phyloP scores from a whole-genome alignment of 2,797 vertebrate species.

The Tenualosa thibaudeaui region DNA sequence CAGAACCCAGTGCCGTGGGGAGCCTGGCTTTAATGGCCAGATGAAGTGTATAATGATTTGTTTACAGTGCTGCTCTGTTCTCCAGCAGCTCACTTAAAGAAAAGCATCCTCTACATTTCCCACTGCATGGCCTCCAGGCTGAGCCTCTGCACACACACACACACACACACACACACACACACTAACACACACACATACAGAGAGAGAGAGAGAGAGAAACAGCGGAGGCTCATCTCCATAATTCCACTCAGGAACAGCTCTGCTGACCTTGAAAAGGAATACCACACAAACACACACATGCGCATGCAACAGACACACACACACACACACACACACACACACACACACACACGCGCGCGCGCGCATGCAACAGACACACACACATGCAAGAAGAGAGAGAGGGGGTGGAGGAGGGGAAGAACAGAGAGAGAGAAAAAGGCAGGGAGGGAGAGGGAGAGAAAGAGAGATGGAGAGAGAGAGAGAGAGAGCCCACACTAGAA shows the following conservation, averaged over 20 bases:
- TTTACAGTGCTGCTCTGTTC: slow-evolving; percentile 27
- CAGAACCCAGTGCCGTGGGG: slow-evolving; percentile 23
- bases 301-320: not conserved
- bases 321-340: not conserved
- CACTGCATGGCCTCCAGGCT: slow-evolving; percentile 43
- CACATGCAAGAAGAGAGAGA: not conserved
- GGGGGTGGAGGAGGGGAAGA: too few species aligned
- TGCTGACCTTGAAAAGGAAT: slow-evolving; percentile 42
- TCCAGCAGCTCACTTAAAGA: slow-evolving; percentile 38
- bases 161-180: not conserved
- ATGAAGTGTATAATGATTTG: slow-evolving; percentile 45
- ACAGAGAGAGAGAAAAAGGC: not conserved
- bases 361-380: not conserved
- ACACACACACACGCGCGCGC: too few species aligned
- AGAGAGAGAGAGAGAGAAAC: not conserved
- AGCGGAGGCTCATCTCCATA: slow-evolving; percentile 18
- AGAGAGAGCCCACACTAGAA: not conserved
- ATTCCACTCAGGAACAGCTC: slow-evolving; percentile 33
- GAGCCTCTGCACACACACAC: not conserved
- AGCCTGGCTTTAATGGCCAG: slow-evolving; percentile 30
- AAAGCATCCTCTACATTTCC: slow-evolving; percentile 37
- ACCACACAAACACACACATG: slow-evolving; percentile 13
- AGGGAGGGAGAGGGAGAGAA: not conserved
- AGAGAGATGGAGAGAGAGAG: not conserved
- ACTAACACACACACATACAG: not conserved